These are phyloP conservation scores for Steatocranus sp. DNA, from an alignment of 2,797 vertebrate genomes.

Conservation along the genomic window DNA sequence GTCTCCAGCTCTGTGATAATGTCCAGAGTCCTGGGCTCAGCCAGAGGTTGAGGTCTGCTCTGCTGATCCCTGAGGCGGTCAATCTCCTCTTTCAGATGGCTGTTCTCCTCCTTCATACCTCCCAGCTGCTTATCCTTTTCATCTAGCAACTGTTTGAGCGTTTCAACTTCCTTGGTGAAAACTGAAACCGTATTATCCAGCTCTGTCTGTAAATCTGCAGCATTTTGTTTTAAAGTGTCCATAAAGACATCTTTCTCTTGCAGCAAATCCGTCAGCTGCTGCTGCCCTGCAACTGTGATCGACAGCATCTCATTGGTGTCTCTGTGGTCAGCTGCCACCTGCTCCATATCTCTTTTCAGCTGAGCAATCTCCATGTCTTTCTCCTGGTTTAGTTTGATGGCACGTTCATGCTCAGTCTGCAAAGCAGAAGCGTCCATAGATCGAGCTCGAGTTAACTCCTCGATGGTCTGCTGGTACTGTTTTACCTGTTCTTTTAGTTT, in stretches of 20 bases:
- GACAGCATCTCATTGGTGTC: slow-evolving; percentile 89
- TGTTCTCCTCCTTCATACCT: slow-evolving; percentile 96
- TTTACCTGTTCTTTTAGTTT: slow-evolving; percentile 75
- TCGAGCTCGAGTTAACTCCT: slow-evolving; percentile 77
- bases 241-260: slow-evolving; percentile 88
- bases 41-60: slow-evolving; percentile 72
- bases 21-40: slow-evolving; percentile 87
- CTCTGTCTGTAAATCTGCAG: slow-evolving; percentile 74
- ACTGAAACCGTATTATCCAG: slow-evolving; percentile 66
- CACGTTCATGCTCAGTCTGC: slow-evolving; percentile 81
- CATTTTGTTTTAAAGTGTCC: slow-evolving; percentile 80
- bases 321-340: slow-evolving; percentile 78
- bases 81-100: slow-evolving; percentile 93
- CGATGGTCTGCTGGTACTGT: slow-evolving; percentile 83
- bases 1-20: slow-evolving; percentile 90
- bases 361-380: slow-evolving; percentile 85
- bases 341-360: slow-evolving; percentile 80
- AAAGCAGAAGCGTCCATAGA: slow-evolving; percentile 80
- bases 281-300: slow-evolving; percentile 86
- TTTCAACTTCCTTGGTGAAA: slow-evolving; percentile 69
- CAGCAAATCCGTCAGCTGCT: slow-evolving; percentile 86
- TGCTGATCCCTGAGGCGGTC: slow-evolving; percentile 91
- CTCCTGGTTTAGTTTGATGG: slow-evolving; percentile 83
- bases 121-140: slow-evolving; percentile 90
- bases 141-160: slow-evolving; percentile 79